Conservation (phyloP, 1,140 invertebrate species). For the Halyomorpha halys region DNA sequence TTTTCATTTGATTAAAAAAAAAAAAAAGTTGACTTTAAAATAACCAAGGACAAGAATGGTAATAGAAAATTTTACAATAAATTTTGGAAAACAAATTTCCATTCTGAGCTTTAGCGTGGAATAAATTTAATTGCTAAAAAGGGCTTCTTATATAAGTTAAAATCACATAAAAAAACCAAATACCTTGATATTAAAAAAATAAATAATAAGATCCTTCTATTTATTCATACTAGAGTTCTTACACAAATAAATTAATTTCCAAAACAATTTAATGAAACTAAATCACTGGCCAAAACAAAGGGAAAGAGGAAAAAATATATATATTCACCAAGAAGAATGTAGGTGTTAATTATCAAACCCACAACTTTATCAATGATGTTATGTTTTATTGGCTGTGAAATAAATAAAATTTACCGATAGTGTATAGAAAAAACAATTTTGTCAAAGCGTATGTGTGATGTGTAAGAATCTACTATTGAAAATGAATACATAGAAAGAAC, state of each 20-base stretch:
- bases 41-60: too few species aligned
- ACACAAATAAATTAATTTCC: slow-evolving; percentile 11
- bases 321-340: background rate
- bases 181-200: slow-evolving; percentile 12
- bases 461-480: slow-evolving; percentile 24
- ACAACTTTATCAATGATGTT: background rate
- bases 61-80: too few species aligned
- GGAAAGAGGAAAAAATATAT: background rate
- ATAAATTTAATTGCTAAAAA: too few species aligned
- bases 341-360: slow-evolving; percentile 12
- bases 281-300: background rate
- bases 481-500: slow-evolving; percentile 27
- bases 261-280: background rate
- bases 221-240: slow-evolving; percentile 26
- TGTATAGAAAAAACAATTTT: slow-evolving; percentile 5
- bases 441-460: slow-evolving; percentile 14
- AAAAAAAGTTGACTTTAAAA: too few species aligned
- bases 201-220: slow-evolving; percentile 22
- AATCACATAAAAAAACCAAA: slow-evolving; percentile 2
- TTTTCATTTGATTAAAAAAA: too few species aligned
- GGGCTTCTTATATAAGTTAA: slow-evolving; percentile 7
- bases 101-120: too few species aligned
- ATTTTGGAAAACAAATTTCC: too few species aligned
- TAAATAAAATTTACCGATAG: background rate
- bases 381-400: background rate